Percentiles rank a stretch among this genome's conserved stretches.
Evolutionary conservation across 2,113 vertebrate genomes (phyloP).

Genomic region (Triplophysa tibetana): DNA sequence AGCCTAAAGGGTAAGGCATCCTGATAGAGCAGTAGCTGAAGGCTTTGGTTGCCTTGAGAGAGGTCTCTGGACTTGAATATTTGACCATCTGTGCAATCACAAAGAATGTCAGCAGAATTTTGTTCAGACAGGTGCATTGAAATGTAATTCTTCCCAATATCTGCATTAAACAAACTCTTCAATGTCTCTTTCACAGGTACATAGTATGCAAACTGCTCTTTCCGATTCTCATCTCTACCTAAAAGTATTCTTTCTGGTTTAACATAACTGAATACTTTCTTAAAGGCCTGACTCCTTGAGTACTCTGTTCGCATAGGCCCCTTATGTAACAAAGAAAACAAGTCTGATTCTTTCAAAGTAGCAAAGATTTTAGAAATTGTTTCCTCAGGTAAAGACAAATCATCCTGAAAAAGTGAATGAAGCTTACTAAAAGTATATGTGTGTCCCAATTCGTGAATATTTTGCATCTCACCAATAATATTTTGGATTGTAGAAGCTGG

Average conservation of each 20-base stretch:
- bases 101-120: constrained; percentile 10
- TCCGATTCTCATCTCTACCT: constrained; percentile 34
- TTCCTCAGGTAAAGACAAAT: constrained; percentile 41
- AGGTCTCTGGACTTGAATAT: constrained; percentile 35
- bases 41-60: constrained; percentile 43
- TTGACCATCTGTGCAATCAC: constrained; percentile 41
- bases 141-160: constrained; percentile 22
- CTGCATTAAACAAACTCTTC: constrained; percentile 35
- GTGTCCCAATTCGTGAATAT: constrained; percentile 46
- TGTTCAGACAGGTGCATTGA: not conserved
- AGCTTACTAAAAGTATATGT: constrained; percentile 49
- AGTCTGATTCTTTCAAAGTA: constrained; percentile 41
- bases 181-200: constrained; percentile 39
- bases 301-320: constrained; percentile 28
- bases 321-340: constrained; percentile 49
- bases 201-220: constrained; percentile 25
- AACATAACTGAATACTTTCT: constrained; percentile 20
- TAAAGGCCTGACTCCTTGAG: constrained; percentile 10
- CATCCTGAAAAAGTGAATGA: not conserved
- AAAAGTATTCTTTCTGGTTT: constrained; percentile 15
- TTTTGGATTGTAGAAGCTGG: constrained; percentile 48
- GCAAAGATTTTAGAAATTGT: constrained; percentile 49
- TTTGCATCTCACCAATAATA: constrained; percentile 2
- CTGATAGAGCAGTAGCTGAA: constrained; percentile 50
- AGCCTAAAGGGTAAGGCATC: constrained; percentile 29